These are phyloP conservation scores for Bettongia penicillata DNA, from an alignment of 2,113 vertebrate genomes.

Conservation along the genomic window DNA sequence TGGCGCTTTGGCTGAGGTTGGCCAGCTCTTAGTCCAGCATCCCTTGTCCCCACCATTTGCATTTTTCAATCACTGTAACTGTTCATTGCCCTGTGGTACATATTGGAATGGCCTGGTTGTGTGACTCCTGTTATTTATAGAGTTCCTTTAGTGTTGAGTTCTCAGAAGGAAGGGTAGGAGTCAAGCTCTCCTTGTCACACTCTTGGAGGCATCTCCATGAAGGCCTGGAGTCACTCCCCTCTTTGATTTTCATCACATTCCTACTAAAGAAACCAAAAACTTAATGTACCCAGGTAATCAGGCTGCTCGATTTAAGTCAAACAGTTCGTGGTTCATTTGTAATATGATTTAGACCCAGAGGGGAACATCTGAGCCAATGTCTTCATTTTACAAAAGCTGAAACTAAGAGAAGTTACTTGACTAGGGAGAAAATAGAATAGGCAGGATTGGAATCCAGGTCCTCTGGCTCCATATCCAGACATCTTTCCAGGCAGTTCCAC, in stretches of 20 bases:
- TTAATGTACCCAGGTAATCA: not conserved
- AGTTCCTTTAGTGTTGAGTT: not conserved
- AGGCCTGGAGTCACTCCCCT: not conserved
- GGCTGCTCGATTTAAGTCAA: not conserved
- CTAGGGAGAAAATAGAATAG: not conserved
- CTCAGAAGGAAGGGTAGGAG: not conserved
- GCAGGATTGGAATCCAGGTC: not conserved
- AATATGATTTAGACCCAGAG: not conserved
- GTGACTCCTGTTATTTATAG: not conserved
- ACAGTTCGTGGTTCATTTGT: not conserved
- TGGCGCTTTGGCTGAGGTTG: too few species aligned
- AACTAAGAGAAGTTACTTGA: not conserved
- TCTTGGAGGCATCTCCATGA: too few species aligned
- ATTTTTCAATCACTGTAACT: not conserved
- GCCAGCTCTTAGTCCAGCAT: too few species aligned
- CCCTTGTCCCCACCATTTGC: not conserved
- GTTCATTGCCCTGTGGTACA: not conserved
- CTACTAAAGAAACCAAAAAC: not conserved
- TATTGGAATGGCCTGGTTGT: not conserved
- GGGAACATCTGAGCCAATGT: not conserved
- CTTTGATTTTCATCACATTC: not conserved
- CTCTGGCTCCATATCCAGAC: not conserved
- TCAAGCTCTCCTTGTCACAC: not conserved
- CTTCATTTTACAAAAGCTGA: not conserved
- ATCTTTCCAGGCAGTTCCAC: not conserved